Conservation (phyloP, 2,113 vertebrate genomes). For the Varanus komodoensis region DNA sequence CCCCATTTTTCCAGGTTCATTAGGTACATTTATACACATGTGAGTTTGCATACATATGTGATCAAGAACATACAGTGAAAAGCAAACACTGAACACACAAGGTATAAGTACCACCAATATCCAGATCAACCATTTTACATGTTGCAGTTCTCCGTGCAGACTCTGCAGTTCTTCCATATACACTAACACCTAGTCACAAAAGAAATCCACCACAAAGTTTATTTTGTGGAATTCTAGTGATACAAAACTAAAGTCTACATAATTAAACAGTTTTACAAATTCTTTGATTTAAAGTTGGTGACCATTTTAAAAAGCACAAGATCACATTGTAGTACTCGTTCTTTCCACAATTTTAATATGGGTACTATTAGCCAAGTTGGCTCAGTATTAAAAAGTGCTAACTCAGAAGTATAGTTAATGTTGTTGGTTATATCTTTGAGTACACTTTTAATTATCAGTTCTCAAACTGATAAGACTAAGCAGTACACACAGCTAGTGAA, state of each 20-base stretch:
- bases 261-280: slow-evolving; percentile 76
- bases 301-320: slow-evolving; percentile 67
- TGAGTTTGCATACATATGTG: neutral
- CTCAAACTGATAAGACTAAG: slow-evolving; percentile 59
- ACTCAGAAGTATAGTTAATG: slow-evolving; percentile 61
- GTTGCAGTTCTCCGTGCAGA: neutral
- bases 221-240: slow-evolving; percentile 58
- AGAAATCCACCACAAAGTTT: slow-evolving; percentile 11
- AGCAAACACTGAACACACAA: neutral
- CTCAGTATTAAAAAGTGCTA: slow-evolving; percentile 56
- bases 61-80: too few species aligned
- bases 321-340: slow-evolving; percentile 64
- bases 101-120: neutral
- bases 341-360: slow-evolving; percentile 77
- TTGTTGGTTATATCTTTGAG: slow-evolving; percentile 56
- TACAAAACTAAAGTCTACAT: slow-evolving; percentile 69
- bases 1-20: too few species aligned
- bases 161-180: neutral
- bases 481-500: slow-evolving; percentile 57
- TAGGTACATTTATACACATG: neutral
- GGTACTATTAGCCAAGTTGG: slow-evolving; percentile 63
- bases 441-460: slow-evolving; percentile 73
- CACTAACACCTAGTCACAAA: neutral
- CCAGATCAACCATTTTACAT: neutral
- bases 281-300: slow-evolving; percentile 76